Base-by-base conservation (phyloP, 2,113 vertebrate species). In the Xenopus tropicalis region DNA sequence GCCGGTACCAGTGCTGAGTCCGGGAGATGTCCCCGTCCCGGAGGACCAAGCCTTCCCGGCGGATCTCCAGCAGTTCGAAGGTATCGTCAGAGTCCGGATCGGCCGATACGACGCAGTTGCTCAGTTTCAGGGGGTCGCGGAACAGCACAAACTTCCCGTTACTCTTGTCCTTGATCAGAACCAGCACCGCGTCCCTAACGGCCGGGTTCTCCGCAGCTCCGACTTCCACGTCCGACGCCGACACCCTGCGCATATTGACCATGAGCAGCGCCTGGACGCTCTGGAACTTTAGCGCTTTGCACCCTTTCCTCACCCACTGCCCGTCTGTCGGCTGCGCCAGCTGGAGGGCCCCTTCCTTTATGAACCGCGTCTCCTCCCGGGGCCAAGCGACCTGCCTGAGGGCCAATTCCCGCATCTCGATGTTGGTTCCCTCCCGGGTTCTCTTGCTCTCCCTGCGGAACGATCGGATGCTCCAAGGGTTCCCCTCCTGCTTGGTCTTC, bases 161-260 rank as follows among this genome's bases (percentile, higher is more conserved):
- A 78, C 94, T 95, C 79, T 95, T 95, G 87, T 96, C 94, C 69
- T 94, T 93, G 82, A 96, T 94, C 37, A 96, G 87, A 25, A 96
- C 92, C 79, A 97, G 83, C 20, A 94, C 93, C 0, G 94, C 92
- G 0, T 96, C 94, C 78, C 90, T 89, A 68, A 96, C 83, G 0
- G 81, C 85, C 0, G 67, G 78, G 2, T 77, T 79, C 1, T 85
- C 74, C 1, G 4, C 11, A 4, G 66, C 65, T 0, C 90, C 88
- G 0, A 81, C 79, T 1, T 82, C 80, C 59, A 86, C 82, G 19
- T 85, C 84, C 0, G 84, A 86, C 29, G 10, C 29, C 6, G 81
- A 75, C 9, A 54, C 16, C 0, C 82, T 85, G 21, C 82, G 82
- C 19, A 89, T 89, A 72, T 90, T 90, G 77, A 95, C 93, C 86